phyloP scores from a whole-genome alignment of 2,113 vertebrate genomes.

The Zonotrichia leucophrys region DNA sequence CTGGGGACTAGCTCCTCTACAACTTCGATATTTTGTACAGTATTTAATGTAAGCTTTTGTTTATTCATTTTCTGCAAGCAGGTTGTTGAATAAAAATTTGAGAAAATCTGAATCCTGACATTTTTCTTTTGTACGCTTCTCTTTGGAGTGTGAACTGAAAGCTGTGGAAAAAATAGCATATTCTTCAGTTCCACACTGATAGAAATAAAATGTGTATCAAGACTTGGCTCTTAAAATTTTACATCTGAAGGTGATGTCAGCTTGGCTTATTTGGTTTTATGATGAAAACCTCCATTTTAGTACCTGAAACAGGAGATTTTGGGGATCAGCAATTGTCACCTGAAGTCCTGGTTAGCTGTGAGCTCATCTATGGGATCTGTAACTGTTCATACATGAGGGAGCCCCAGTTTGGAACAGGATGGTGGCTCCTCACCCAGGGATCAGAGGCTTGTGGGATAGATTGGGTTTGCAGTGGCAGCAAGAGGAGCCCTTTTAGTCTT shows the following conservation, averaged over 20 bases:
- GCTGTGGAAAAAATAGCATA: not conserved
- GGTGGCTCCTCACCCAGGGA: rapidly evolving
- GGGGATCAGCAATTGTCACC: not conserved
- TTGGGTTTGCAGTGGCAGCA: not conserved
- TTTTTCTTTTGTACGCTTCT: not conserved
- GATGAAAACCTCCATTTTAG: not conserved
- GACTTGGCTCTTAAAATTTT: not conserved
- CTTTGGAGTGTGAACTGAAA: not conserved
- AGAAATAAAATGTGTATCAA: not conserved
- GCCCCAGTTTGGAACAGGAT: rapidly evolving
- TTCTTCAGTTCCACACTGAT: not conserved
- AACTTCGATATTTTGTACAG: not conserved
- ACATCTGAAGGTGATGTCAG: not conserved
- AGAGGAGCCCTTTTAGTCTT: not conserved
- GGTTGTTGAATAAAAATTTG: not conserved
- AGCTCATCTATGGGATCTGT: not conserved
- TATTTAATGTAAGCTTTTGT: conserved; percentile 23
- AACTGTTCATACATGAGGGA: rapidly evolving
- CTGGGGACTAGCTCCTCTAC: not conserved
- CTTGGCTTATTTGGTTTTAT: not conserved
- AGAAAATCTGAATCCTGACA: rapidly evolving
- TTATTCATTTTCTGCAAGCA: not conserved
- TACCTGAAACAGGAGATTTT: not conserved
- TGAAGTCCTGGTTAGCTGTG: not conserved
- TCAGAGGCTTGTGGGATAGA: rapidly evolving